Conservation (phyloP, 2,113 vertebrate species). For the Colinus virginianus region DNA sequence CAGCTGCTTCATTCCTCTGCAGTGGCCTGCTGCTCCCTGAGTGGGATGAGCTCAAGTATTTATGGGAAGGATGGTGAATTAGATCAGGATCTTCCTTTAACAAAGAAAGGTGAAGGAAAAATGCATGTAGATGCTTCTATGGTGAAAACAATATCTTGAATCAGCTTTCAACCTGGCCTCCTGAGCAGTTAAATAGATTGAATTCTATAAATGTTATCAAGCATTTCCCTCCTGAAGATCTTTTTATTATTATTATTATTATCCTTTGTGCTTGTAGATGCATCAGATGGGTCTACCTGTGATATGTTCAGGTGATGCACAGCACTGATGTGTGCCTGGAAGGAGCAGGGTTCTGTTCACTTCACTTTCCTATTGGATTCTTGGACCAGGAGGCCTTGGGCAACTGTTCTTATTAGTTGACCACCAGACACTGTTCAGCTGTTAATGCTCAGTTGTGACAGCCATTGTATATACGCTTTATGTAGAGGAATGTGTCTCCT, state of each 20-base stretch:
- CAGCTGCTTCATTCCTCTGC: neutral
- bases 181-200: neutral
- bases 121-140: neutral
- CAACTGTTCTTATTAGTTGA: neutral
- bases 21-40: neutral
- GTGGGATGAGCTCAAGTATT: neutral
- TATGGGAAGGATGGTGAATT: neutral
- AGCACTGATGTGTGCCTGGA: neutral
- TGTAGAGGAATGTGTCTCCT: neutral
- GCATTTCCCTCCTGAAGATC: neutral
- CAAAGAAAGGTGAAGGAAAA: fast-evolving
- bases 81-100: neutral
- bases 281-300: neutral
- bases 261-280: neutral
- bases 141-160: neutral
- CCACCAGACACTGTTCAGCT: neutral
- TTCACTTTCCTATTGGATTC: neutral
- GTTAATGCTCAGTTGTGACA: neutral
- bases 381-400: neutral
- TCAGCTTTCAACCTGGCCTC: neutral
- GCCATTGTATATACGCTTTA: neutral
- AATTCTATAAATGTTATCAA: neutral
- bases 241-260: neutral
- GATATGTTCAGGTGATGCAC: neutral
- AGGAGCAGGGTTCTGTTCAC: neutral